Evolutionary conservation across 2,113 vertebrate species (phyloP).

Genomic region (Sprattus sprattus): DNA sequence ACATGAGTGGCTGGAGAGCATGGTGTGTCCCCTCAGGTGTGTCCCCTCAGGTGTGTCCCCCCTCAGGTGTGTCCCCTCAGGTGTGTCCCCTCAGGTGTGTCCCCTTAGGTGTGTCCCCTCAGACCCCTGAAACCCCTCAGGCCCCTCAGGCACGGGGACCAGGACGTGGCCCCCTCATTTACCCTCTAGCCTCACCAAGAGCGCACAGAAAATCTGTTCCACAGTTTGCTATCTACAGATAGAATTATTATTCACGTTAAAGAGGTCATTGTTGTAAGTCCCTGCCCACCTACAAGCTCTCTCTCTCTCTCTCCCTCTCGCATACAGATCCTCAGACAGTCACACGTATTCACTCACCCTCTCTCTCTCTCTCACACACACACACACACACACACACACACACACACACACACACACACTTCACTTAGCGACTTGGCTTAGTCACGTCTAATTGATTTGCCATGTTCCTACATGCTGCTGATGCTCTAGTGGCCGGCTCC

Average conservation of each 20-base stretch:
- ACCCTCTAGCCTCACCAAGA: too few species aligned
- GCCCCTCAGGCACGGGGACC: neutral
- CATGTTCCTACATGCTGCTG: slow-evolving; percentile 66
- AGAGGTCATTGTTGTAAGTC: neutral
- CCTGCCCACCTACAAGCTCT: neutral
- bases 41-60: too few species aligned
- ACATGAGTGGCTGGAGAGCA: slow-evolving; percentile 72
- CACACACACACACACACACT: neutral
- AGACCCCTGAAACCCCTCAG: neutral
- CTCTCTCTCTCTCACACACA: slow-evolving; percentile 28
- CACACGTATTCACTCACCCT: neutral
- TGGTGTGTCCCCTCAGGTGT: slow-evolving; percentile 29
- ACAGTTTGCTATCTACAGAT: neutral
- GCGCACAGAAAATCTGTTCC: neutral
- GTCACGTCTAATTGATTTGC: slow-evolving; percentile 59
- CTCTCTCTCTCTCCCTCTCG: neutral
- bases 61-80: too few species aligned
- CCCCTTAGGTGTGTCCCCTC: too few species aligned
- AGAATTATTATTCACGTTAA: neutral
- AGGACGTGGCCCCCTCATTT: neutral
- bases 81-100: too few species aligned
- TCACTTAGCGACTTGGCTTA: slow-evolving; percentile 38
- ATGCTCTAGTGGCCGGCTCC: slow-evolving; percentile 71
- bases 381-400: slow-evolving; percentile 37
- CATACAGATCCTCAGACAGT: slow-evolving; percentile 35